These are phyloP conservation scores for Philypnodon macrostomus DNA, from an alignment of 2,797 vertebrate species.

Conservation along the genomic window DNA sequence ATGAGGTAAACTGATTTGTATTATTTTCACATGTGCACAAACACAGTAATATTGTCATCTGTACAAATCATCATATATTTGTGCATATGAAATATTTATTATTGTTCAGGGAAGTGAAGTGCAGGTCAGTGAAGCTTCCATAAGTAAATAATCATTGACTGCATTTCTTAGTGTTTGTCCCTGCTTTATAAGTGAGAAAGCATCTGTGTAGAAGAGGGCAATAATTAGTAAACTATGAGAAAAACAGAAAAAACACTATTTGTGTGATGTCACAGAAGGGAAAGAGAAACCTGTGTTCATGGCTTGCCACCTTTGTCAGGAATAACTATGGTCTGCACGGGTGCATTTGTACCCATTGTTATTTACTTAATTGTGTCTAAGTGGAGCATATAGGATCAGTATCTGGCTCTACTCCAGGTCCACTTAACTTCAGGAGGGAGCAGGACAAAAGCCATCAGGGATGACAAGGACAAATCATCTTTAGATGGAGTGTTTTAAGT, in stretches of 20 bases:
- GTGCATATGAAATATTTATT: constrained; percentile 15
- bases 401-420: constrained; percentile 71
- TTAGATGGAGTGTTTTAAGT: constrained; percentile 80
- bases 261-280: too few species aligned
- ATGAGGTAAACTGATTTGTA: constrained; percentile 67
- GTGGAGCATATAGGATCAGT: constrained; percentile 61
- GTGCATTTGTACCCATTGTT: constrained; percentile 43
- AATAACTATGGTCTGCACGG: constrained; percentile 7
- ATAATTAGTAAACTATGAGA: neutral
- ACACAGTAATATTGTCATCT: too few species aligned
- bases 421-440: constrained; percentile 69
- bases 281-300: constrained; percentile 14
- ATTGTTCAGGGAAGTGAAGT: constrained; percentile 14
- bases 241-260: too few species aligned
- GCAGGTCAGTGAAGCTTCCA: constrained; percentile 14
- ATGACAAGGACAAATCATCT: constrained; percentile 81
- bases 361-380: constrained; percentile 71
- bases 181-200: too few species aligned
- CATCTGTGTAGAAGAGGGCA: too few species aligned
- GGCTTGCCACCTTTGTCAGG: constrained; percentile 13
- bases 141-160: constrained; percentile 29
- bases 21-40: neutral
- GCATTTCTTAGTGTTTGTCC: constrained; percentile 12
- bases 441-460: constrained; percentile 72
- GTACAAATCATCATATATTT: too few species aligned